phyloP scores from a whole-genome alignment of 2,113 vertebrate species.

The Vireo altiloquus region DNA sequence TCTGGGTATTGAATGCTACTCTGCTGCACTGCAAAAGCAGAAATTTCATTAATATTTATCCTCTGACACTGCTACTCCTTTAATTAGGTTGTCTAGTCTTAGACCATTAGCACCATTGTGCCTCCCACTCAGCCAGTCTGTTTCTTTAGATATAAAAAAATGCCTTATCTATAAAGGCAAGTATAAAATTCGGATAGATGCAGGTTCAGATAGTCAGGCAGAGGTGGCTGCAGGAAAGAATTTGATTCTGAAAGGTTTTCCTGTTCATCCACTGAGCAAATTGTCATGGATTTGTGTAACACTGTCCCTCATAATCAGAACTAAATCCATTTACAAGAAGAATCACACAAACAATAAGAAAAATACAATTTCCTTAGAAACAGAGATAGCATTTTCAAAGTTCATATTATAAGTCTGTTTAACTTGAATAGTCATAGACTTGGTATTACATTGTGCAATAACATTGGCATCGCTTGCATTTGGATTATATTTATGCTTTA shows the following conservation, averaged over 20 bases:
- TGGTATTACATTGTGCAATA: not conserved
- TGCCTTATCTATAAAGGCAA: not conserved
- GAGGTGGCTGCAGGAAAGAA: not conserved
- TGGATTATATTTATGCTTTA: not conserved
- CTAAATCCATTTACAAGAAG: not conserved
- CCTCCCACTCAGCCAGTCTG: not conserved
- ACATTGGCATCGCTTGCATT: not conserved
- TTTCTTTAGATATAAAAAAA: not conserved
- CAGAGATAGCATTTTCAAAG: not conserved
- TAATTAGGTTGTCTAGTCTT: not conserved
- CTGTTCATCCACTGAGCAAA: not conserved
- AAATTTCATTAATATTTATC: not conserved
- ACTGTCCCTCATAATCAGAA: not conserved
- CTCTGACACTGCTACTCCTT: not conserved
- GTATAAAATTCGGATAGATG: not conserved
- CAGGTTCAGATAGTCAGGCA: not conserved
- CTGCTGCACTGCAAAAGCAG: not conserved
- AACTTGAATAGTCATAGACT: not conserved
- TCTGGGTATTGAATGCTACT: not conserved
- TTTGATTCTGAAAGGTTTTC: not conserved
- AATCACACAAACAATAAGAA: not conserved
- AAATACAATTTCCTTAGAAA: not conserved
- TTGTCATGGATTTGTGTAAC: not conserved
- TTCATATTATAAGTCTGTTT: not conserved
- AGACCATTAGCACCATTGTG: not conserved